These are phyloP conservation scores for Zapus hudsonius DNA, from an alignment of 2,113 vertebrate species.

Conservation along the genomic window DNA sequence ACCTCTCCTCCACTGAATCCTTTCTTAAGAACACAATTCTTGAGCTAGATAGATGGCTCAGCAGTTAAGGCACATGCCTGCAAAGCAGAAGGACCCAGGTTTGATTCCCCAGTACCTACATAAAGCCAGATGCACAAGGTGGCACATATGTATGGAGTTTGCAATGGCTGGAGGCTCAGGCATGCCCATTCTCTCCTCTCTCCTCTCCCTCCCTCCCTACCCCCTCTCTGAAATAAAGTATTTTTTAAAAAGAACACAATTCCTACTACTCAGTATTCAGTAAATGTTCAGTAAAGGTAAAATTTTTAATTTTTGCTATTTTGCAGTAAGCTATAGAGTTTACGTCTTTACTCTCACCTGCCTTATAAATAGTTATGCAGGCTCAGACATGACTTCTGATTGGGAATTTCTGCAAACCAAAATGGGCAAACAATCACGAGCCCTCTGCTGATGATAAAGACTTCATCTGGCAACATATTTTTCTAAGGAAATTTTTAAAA, in stretches of 20 bases:
- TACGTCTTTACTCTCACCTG: not conserved
- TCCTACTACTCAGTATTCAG: conserved; percentile 10
- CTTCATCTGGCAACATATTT: conserved; percentile 77
- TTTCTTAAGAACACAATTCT: too few species aligned
- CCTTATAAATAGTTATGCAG: not conserved
- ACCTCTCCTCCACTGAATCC: too few species aligned
- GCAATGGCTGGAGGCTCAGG: too few species aligned
- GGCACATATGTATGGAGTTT: too few species aligned
- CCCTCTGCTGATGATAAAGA: conserved; percentile 78
- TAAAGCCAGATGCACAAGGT: too few species aligned
- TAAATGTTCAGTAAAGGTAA: conserved; percentile 29
- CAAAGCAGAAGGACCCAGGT: too few species aligned
- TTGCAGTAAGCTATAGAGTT: not conserved
- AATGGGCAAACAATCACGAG: conserved; percentile 61
- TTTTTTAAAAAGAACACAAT: not conserved
- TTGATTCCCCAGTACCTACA: too few species aligned
- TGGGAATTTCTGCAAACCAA: conserved; percentile 48
- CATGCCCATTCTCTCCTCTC: too few species aligned
- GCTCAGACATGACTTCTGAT: not conserved
- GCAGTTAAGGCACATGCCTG: too few species aligned
- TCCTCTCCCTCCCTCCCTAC: too few species aligned
- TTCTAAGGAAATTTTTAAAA: conserved; percentile 49
- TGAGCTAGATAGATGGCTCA: too few species aligned
- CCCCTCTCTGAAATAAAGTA: too few species aligned
- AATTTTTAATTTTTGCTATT: not conserved